Evolutionary conservation across 2,797 vertebrate genomes (phyloP), one percentile per base, ranked within the genome.

Genomic region (Periparus ater): DNA sequence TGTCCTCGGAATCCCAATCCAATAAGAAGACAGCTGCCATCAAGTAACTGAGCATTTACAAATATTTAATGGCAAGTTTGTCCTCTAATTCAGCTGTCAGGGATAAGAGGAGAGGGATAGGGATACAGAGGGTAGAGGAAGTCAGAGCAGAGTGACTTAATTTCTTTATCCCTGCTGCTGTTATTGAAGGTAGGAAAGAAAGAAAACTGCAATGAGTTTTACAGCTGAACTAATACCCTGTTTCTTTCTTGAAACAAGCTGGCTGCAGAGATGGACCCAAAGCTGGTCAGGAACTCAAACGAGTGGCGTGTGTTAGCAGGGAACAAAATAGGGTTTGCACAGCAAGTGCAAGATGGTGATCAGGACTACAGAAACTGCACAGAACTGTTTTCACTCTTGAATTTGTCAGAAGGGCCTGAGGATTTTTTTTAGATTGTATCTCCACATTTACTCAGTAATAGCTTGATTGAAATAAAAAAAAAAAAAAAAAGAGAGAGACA

Each of bases 31-130:
- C 84, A 96, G 80, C 92, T 97, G 88, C 27, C 72, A 71, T 91
- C 38, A 89, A 79, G 65, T 93, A 96, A 96, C 85, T 74, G 80
- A 95, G 86, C 62, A 96, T 97, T 97, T 96, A 93, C 86, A 97
- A 97, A 96, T 94, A 95, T 94, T 95, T 97, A 97, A 95, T 84
- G 94, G 78, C 74, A 93, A 70, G 81, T 95, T 96, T 97, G 88
- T 97, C 91, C 89, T 97, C 68, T 93, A 38, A 93, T 88, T 96
- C 85, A 71, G 42, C 42, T 94, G 55, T 63, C 74, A 91, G 73
- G 67, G 19, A 36, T 93, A 36, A 16, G 26, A 75, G 20, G 9
- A 40, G 15, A 55, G 20, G 29, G 23, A 34, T 71, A 40, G 19
- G 8, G 65, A 85, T 44, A 61, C 53, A 74, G 42, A 91, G 15